Conservation (phyloP, 1,140 invertebrate species). For the Eriocheir sinensis region DNA sequence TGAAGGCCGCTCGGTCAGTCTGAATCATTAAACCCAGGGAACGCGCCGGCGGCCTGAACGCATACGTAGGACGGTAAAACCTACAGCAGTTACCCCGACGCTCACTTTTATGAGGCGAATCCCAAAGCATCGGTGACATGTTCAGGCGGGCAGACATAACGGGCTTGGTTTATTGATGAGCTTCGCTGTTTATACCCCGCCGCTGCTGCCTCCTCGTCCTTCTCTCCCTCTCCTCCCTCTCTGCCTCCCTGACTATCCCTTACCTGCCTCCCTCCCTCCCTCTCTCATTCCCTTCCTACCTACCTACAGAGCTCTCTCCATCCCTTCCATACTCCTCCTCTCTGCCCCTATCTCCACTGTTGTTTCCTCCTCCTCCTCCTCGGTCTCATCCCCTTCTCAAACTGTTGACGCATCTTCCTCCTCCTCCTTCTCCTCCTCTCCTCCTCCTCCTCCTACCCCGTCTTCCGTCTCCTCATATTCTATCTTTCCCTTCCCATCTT, state of each 20-base stretch:
- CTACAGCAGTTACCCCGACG: not conserved
- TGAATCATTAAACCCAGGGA: slow-evolving; percentile 50
- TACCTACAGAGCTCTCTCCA: not conserved
- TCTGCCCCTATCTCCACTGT: not conserved
- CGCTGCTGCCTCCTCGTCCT: not conserved
- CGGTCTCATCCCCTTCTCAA: no score
- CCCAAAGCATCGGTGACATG: slow-evolving; percentile 59
- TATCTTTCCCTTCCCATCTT: not conserved
- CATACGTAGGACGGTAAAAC: slow-evolving; percentile 10
- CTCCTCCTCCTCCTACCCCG: not conserved
- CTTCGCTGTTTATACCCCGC: slow-evolving; percentile 46
- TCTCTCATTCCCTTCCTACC: not conserved
- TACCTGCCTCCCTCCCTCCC: not conserved
- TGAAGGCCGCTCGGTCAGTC: slow-evolving; percentile 29
- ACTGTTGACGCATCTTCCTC: no score
- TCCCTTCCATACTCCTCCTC: not conserved
- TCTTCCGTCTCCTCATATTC: not conserved
- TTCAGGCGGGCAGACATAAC: slow-evolving; percentile 36
- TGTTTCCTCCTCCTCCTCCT: not conserved
- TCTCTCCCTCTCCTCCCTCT: not conserved
- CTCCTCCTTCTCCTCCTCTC: not conserved
- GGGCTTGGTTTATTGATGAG: slow-evolving; percentile 48
- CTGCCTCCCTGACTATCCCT: not conserved
- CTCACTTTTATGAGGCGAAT: slow-evolving; percentile 59
- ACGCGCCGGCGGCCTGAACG: slow-evolving; percentile 30